phyloP scores from a whole-genome alignment of 2,888 invertebrate species.

The Lymantria dispar region DNA sequence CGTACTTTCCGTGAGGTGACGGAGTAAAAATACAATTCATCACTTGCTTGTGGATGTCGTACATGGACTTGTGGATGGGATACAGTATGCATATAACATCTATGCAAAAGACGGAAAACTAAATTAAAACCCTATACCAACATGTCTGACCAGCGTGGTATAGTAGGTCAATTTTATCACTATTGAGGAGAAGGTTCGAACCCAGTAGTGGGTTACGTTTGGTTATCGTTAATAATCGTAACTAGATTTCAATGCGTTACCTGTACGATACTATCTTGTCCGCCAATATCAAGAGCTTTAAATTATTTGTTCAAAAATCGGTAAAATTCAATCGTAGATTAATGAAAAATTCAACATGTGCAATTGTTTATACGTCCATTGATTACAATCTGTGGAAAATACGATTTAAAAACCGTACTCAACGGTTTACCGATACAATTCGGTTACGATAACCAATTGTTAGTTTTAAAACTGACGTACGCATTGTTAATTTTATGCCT shows the following conservation, averaged over 20 bases:
- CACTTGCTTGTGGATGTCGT: no score
- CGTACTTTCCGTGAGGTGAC: no score
- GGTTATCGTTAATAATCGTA: constrained; percentile 6
- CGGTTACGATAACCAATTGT: constrained; percentile 5
- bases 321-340: constrained; percentile 38
- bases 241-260: constrained; percentile 12
- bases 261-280: constrained; percentile 12
- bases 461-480: no score
- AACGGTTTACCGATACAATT: constrained; percentile 25
- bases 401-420: constrained; percentile 21
- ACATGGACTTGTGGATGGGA: no score
- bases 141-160: no score
- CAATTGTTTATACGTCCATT: constrained; percentile 35
- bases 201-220: no score
- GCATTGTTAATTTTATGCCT: constrained; percentile 8
- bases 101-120: no score
- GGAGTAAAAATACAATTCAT: no score
- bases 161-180: no score
- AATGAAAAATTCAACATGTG: constrained; percentile 41
- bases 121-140: no score
- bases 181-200: no score
- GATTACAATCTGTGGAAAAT: constrained; percentile 29
- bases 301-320: constrained; percentile 28
- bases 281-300: constrained; percentile 22
- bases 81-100: no score